Base-by-base conservation (phyloP, 1,140 invertebrate species). In the Bombus confusus region DNA sequence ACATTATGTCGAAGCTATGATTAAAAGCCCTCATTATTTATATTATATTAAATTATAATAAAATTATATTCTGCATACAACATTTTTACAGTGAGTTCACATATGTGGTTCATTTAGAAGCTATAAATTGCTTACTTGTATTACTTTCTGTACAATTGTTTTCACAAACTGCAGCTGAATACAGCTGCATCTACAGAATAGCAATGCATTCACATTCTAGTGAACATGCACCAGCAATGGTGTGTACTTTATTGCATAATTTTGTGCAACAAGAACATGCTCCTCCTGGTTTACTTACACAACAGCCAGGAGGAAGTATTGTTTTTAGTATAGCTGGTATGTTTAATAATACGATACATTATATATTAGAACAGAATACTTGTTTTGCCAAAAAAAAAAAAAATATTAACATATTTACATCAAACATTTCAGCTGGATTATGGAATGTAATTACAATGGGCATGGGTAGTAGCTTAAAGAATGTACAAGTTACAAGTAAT, bases 101-200 rank as follows among this genome's bases (percentile, higher is more conserved):
- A 47, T 99, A 99, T 95, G 96, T 97, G 66, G 95, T 99, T 59
- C 98, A 98, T 90, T 94, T 98, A 86, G 98, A 99, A 94, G 97
- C 98, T 59, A 96, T 99, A 66, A 99, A 99, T 93, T 97, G 97
- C 57, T 93, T 99, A 37, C 95, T 99, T 9, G 97, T 98, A 0
- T 94, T 99, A 34, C 96, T 99, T 85, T 99, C 98, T 1, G 97
- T 98, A 71, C 98, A 99, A 95, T 96, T 99, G 95, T 99, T 98
- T 91, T 96, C 97, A 18, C 96, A 96, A 92, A 96, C 95, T 85
- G 96, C 97, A 80, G 95, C 95, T 75, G 97, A 97, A 86, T 95
- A 96, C 52, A 96, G 95, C 86, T 93, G 90, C 79, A 93, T 96
- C 93, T 96, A 94, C 92, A 97, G 96, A 92, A 97, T 97, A 66